Base-by-base conservation (phyloP, 2,113 vertebrate species). In the Anguilla japonica region DNA sequence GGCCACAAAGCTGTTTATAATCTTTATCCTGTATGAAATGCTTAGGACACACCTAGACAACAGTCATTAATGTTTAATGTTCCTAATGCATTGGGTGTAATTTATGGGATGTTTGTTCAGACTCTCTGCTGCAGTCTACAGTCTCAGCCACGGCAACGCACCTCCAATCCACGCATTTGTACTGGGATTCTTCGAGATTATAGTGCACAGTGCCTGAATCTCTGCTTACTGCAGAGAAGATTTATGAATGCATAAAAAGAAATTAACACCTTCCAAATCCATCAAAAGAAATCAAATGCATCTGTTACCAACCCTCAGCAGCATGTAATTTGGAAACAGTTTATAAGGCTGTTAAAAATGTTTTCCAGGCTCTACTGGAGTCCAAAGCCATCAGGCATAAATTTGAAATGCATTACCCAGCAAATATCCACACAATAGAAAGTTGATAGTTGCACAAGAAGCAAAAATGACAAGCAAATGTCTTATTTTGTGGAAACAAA, bases 381-480 rank as follows among this genome's bases (percentile, higher is more conserved):
- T 80, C 29, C 15, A 34, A 81, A n/a, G 8, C 81, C 78, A 85
- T 85, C 41, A 39, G 87, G 56, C 63, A 41, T 81, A 50, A 88
- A 85, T 85, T 43, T 82, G 13, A 85, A 82, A 87, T 67, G n/a
- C 43, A 82, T 53, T 39, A 84, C 60, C 18, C 7, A 34, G 67
- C n/a, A 46, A 85, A 81, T 79, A 40, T 57, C 18, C 60, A 67
- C 60, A 67, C 60, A 84, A 18, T 43, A 85, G 75, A 71, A 67
- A 82, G 20, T 57, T 46, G 84, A 75, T 75, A 85, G 15, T 82
- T 82, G 57, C 63, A 34, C 81, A 67, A 56, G 84, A 88, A 85
- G 41, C 18, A 40, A 5, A 85, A 67, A 82, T 85, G 81, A 85
- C 79, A 85, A 82, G 82, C 60, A 82, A 75, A 85, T 85, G 41